Conservation (phyloP, 1,140 invertebrate genomes). For the Bilobella aurantiaca region DNA sequence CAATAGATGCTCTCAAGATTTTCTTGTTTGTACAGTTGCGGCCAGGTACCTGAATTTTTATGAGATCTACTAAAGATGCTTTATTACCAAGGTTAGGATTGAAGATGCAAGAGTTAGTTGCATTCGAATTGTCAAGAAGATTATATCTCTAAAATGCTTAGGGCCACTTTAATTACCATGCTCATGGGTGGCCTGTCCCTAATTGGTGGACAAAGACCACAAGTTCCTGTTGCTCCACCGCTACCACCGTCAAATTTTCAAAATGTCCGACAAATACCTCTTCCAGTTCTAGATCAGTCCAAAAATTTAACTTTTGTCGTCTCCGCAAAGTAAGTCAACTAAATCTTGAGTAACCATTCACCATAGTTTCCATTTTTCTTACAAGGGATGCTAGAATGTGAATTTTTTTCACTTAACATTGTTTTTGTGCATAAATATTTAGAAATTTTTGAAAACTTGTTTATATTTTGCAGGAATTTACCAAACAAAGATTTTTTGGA, state of each 20-base stretch:
- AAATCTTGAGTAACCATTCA: not conserved
- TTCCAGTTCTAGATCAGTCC: not conserved
- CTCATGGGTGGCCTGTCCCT: not conserved
- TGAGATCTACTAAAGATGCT: no score
- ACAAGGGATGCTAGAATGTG: no score
- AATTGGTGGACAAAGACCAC: not conserved
- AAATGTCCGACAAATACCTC: no score
- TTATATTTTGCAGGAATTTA: slow-evolving; percentile 14
- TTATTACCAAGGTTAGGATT: no score
- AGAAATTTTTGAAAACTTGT: not conserved
- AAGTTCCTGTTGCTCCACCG: no score
- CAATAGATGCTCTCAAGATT: no score
- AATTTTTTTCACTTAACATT: no score
- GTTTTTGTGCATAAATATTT: not conserved
- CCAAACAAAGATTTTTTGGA: slow-evolving; percentile 17
- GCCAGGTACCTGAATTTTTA: no score
- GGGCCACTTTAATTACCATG: not conserved
- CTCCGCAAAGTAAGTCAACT: slow-evolving; percentile 1
- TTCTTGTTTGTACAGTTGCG: no score
- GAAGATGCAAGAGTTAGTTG: no score
- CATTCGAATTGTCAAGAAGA: no score
- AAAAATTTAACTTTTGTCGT: slow-evolving; percentile 9
- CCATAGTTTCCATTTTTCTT: not conserved
- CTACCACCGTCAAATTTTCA: not conserved
- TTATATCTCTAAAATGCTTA: not conserved